A percentile compares a stretch with the other conserved stretches of the same genome.
phyloP scores from a whole-genome alignment of 2,113 vertebrate genomes.

The Cyprinus carpio region DNA sequence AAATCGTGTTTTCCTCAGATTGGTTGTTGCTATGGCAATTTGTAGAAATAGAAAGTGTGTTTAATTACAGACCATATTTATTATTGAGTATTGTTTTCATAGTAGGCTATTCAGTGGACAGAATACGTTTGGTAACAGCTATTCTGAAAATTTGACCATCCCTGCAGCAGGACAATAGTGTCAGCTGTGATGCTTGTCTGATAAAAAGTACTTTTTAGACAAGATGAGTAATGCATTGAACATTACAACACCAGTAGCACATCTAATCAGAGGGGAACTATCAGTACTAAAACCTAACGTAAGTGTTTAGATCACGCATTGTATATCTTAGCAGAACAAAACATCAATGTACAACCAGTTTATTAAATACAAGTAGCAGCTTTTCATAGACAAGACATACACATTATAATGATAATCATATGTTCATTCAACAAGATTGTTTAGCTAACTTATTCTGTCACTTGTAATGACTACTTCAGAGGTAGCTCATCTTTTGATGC shows the following conservation, averaged over 20 bases:
- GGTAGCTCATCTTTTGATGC: neutral
- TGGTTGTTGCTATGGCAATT: neutral
- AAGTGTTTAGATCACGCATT: neutral
- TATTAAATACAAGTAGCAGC: neutral
- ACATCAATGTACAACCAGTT: neutral
- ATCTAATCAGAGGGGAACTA: neutral
- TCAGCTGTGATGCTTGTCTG: neutral
- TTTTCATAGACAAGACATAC: neutral
- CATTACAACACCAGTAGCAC: neutral
- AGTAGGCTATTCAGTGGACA: neutral
- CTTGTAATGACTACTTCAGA: neutral
- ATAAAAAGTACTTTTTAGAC: neutral
- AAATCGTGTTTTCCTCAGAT: neutral
- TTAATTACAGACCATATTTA: neutral
- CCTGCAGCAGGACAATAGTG: neutral
- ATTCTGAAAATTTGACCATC: neutral
- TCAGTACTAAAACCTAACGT: neutral
- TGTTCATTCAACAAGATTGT: neutral
- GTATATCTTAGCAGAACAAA: neutral
- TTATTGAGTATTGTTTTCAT: neutral
- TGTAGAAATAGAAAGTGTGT: neutral
- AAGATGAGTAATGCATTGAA: neutral
- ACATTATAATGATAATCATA: neutral
- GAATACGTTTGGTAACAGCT: slow-evolving; percentile 2
- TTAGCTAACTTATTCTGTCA: too few relatives aligned